phyloP scores from a whole-genome alignment of 2,888 invertebrate genomes.

The Steinernema hermaphroditum region DNA sequence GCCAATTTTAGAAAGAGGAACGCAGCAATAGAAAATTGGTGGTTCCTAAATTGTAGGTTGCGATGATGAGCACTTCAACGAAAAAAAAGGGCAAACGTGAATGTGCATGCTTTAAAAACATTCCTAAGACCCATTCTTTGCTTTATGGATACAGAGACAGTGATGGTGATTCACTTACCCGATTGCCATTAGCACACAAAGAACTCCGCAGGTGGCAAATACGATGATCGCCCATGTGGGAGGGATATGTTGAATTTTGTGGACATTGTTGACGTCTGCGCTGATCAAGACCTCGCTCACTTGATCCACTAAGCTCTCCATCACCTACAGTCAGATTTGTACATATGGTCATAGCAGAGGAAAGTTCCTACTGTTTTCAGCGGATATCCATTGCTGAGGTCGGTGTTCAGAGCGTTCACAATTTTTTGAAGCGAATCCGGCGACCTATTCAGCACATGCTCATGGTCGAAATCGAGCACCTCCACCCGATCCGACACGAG shows the following conservation, averaged over 20 bases:
- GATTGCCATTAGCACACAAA: constrained; percentile 46
- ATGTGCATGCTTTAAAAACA: no score
- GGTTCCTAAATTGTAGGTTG: no score
- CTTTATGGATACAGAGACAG: no score
- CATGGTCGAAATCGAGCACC: constrained; percentile 22
- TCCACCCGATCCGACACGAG: constrained; percentile 26
- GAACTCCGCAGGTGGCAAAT: constrained; percentile 44
- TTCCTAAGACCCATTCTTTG: no score
- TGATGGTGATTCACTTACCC: no score
- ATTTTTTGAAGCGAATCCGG: constrained; percentile 37
- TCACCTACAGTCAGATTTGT: constrained; percentile 34
- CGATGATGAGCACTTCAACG: no score
- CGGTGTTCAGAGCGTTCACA: constrained; percentile 37
- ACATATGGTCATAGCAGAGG: no score
- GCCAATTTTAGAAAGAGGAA: no score
- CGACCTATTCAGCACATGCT: constrained; percentile 24
- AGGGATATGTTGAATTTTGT: constrained; percentile 38
- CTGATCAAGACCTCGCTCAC: constrained; percentile 32
- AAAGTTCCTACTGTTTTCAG: constrained; percentile 37
- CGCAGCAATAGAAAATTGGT: no score
- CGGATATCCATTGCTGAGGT: constrained; percentile 44
- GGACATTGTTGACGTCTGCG: constrained; percentile 26
- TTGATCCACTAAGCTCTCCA: constrained; percentile 37
- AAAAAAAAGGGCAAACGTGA: no score
- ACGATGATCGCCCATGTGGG: constrained; percentile 46